Evolutionary conservation across 2,797 vertebrate species (phyloP).

Genomic region (Chromobotia macracanthus): DNA sequence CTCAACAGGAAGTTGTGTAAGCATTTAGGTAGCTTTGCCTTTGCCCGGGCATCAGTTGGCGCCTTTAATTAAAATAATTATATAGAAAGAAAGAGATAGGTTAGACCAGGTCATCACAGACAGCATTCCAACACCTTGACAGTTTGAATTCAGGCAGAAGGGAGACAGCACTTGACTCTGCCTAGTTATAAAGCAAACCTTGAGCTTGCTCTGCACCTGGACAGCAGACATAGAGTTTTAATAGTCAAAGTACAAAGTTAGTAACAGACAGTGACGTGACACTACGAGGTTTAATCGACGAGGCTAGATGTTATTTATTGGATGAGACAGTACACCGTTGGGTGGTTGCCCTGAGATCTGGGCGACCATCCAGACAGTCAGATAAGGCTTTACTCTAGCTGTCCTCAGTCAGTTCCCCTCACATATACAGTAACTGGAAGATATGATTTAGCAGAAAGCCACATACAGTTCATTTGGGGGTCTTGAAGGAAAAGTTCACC

Average conservation of each 20-base stretch:
- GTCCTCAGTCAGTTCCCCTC: slow-evolving; percentile 19
- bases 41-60: not conserved
- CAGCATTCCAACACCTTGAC: slow-evolving; percentile 10
- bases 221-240: not conserved
- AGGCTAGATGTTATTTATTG: slow-evolving; percentile 61
- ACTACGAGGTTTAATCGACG: slow-evolving; percentile 39
- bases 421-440: slow-evolving; percentile 5
- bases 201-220: not conserved
- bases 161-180: not conserved
- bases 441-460: slow-evolving; percentile 22
- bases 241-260: not conserved
- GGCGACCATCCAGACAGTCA: slow-evolving; percentile 18
- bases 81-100: slow-evolving; percentile 14
- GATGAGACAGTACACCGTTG: slow-evolving; percentile 60
- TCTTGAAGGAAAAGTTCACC: not conserved
- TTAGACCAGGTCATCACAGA: slow-evolving; percentile 8
- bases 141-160: slow-evolving; percentile 1
- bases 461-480: not conserved
- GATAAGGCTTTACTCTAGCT: slow-evolving; percentile 28
- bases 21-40: not conserved
- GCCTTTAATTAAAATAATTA: slow-evolving; percentile 2
- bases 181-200: slow-evolving; percentile 38
- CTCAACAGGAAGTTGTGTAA: slow-evolving; percentile 29
- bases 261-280: slow-evolving; percentile 10
- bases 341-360: not conserved